These are phyloP conservation scores for Oceanodroma leucorhoa DNA, from an alignment of 2,797 vertebrate species.

Conservation along the genomic window DNA sequence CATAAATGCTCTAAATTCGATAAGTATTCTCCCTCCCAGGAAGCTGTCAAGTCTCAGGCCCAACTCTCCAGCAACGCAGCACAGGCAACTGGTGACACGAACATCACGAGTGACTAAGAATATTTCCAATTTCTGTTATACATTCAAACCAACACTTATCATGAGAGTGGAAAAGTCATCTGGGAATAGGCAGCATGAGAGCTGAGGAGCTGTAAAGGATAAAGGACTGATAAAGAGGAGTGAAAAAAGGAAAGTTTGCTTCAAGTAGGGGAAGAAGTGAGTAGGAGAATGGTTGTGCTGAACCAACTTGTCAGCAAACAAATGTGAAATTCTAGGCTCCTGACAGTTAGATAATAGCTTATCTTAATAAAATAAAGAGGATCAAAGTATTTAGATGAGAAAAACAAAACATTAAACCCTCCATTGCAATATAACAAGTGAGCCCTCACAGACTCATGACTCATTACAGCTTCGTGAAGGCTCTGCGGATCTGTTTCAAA, in stretches of 20 bases:
- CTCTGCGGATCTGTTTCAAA: slow-evolving; percentile 34
- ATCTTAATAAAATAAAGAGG: slow-evolving; percentile 65
- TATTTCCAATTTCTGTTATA: background rate
- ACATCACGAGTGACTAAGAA: background rate
- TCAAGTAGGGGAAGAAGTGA: slow-evolving; percentile 6
- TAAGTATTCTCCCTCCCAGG: background rate
- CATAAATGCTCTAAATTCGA: background rate
- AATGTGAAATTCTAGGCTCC: slow-evolving; percentile 34
- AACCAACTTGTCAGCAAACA: slow-evolving; percentile 48
- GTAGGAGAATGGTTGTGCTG: slow-evolving; percentile 12
- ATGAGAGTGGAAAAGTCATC: background rate
- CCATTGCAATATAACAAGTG: slow-evolving; percentile 22
- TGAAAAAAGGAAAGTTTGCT: background rate
- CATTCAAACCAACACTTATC: background rate
- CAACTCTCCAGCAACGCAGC: background rate
- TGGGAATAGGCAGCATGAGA: slow-evolving; percentile 1
- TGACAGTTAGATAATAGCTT: slow-evolving; percentile 63
- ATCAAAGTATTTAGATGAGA: slow-evolving; percentile 52
- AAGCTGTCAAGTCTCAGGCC: background rate
- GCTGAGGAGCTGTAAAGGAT: background rate
- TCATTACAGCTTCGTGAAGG: slow-evolving; percentile 56
- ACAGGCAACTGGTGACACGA: background rate
- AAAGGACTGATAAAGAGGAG: background rate
- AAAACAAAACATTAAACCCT: slow-evolving; percentile 61
- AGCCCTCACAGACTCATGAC: slow-evolving; percentile 40